Percentiles rank a stretch among this genome's conserved stretches.
Conservation (phyloP, 2,797 vertebrate genomes). For the Crocidura indochinensis region DNA sequence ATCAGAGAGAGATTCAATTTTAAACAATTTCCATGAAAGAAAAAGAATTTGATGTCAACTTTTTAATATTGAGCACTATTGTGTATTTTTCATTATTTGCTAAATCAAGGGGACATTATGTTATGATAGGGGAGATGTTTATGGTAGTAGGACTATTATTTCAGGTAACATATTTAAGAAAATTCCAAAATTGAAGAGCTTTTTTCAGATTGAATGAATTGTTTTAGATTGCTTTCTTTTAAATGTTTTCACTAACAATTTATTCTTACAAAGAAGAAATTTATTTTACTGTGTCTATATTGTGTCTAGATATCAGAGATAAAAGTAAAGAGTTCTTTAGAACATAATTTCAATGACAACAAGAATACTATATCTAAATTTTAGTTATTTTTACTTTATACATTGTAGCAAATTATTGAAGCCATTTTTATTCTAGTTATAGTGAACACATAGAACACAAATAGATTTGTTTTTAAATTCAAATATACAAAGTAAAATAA, state of each 20-base stretch:
- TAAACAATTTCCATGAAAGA: neutral
- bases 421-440: neutral
- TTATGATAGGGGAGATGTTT: neutral
- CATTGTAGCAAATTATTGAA: neutral
- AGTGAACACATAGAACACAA: neutral
- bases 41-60: neutral
- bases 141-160: neutral
- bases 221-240: neutral
- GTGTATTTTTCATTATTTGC: neutral
- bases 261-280: neutral
- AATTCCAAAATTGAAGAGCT: neutral
- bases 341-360: neutral
- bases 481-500: conserved; percentile 24
- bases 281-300: neutral
- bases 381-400: neutral
- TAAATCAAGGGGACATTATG: neutral
- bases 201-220: neutral
- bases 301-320: conserved; percentile 29
- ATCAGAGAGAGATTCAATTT: neutral
- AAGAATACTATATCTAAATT: conserved; percentile 29
- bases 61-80: conserved; percentile 19
- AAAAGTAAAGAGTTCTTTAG: conserved; percentile 48
- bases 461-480: conserved; percentile 33
- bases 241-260: neutral
- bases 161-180: neutral